Evolutionary conservation across 2,113 vertebrate species (phyloP), one percentile per base, ranked within the genome.

Genomic region (Petroica traversi): DNA sequence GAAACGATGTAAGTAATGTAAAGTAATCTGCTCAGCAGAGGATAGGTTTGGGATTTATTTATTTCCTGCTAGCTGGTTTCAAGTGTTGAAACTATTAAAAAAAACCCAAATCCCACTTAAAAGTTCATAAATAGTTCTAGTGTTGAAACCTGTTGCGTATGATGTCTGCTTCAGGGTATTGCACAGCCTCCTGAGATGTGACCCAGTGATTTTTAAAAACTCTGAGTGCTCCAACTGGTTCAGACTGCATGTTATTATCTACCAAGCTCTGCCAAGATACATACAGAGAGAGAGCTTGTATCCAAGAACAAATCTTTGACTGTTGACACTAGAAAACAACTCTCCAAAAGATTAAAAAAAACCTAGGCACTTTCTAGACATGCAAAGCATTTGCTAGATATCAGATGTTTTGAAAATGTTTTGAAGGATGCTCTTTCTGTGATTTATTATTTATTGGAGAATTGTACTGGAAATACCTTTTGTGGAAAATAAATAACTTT

Each of bases 401-500:
- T 48, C 57, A 68, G 46, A 43, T 69, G 11, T 79, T 94, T 87
- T 85, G 77, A 85, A 67, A 66, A 45, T 85, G 8, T 64, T 94
- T 89, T 88, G 75, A 92, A 75, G 55, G 18, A 66, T 69, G 31
- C 12, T 64, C 45, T 76, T 79, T 73, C 6, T 77, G 58, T 73
- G 71, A 92, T 93, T 88, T 58, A 83, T 94, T 88, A 88, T 86
- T 94, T 97, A 88, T 74, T 90, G 34, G n/a, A 86, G 34, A 93
- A 88, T 77, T 93, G 38, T 66, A 77, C 83, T 4, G 4, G 63
- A 77, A 88, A 74, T 63, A 73, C 11, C 40, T 77, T n/a, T 61
- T 85, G 71, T 76, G 38, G 33, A 67, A 85, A 85, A 85, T 82
- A 85, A 88, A 72, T 68, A 76, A 76, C 29, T 89, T 75, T 57